Evolutionary conservation across 1,140 invertebrate species (phyloP).

Genomic region (Heterodera schachtii): DNA sequence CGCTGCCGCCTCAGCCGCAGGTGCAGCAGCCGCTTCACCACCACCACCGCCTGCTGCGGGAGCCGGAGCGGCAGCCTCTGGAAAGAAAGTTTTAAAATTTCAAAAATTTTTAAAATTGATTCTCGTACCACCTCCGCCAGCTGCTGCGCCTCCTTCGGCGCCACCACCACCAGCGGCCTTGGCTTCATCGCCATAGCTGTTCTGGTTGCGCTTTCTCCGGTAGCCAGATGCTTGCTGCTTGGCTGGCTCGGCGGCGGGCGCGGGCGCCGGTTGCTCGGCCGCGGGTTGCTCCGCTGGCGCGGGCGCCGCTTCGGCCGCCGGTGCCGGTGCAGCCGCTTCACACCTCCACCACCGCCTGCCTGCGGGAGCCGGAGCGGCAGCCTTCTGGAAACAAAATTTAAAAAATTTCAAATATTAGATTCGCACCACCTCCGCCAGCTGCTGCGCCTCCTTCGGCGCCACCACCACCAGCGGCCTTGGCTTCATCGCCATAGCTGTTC

Average conservation of each 20-base stretch:
- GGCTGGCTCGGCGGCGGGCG: background rate
- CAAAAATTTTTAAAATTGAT: background rate
- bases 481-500: slow-evolving; percentile 24
- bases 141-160: background rate
- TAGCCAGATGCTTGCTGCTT: slow-evolving; percentile 10
- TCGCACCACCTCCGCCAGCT: too few species aligned
- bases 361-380: slow-evolving; percentile 3
- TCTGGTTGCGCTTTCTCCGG: slow-evolving; percentile 16
- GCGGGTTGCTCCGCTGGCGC: slow-evolving; percentile 9
- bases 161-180: slow-evolving; percentile 13
- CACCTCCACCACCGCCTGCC: background rate
- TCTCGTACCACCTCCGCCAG: background rate
- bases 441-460: background rate
- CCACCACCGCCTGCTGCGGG: background rate
- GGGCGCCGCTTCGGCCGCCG: slow-evolving; percentile 21
- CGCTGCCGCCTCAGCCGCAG: slow-evolving; percentile 1
- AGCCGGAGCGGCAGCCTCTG: background rate
- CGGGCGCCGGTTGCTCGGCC: background rate
- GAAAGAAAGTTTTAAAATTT: background rate
- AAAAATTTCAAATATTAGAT: background rate
- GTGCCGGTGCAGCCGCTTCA: slow-evolving; percentile 18
- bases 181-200: slow-evolving; percentile 23
- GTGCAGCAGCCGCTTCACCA: background rate
- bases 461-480: slow-evolving; percentile 10
- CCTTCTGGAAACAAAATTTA: background rate